Base-by-base conservation (phyloP, 1,140 invertebrate species). In the Scaptomyza pallida region DNA sequence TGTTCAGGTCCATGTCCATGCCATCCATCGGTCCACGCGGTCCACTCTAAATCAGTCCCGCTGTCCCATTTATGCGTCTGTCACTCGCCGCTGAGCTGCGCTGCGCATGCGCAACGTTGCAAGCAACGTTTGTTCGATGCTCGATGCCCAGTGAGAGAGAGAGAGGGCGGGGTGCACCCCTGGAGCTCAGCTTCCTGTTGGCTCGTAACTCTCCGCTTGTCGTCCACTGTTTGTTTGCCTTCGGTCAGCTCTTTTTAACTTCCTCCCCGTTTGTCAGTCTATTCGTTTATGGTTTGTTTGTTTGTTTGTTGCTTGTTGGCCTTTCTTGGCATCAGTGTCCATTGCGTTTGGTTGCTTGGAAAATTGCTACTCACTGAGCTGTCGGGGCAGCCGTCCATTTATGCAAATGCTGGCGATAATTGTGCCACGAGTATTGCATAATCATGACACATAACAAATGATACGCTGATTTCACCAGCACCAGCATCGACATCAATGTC, bases 341-440 rank as follows among this genome's bases (percentile, higher is more conserved):
- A 67, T 45, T 8, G 26, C 26, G 8, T 26, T 26, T 30, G 6
- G 26, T 77, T 60, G 65, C 15, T 41, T 55, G 45, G 47, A 75
- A 85, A 86, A 88, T 86, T 86, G 81, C 78, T 68, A 81, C 71
- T 88, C 79, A 69, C 59, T 59, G 51, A 71, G 75, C 57, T 68
- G 75, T 54, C 47, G 19, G 1, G 21, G 60, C 33, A 12, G 23
- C 59, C 57, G 69, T 79, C 73, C 48, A 68, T 74, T 80, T 86
- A 85, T 86, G 81, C 81, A 86, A 86, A 86, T 86, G 81, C 71
- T 55, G 60, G 74, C 74, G 60, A 77, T 86, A 86, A 86, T 86
- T 86, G 82, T 78, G 76, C 59, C 82, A 82, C 82, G 78, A 82
- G 88, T 82, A 72, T 86, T 86, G 82, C 82, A 86, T 78, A 86